Evolutionary conservation across 2,888 invertebrate species (phyloP).

Genomic region (Callosobruchus maculatus): DNA sequence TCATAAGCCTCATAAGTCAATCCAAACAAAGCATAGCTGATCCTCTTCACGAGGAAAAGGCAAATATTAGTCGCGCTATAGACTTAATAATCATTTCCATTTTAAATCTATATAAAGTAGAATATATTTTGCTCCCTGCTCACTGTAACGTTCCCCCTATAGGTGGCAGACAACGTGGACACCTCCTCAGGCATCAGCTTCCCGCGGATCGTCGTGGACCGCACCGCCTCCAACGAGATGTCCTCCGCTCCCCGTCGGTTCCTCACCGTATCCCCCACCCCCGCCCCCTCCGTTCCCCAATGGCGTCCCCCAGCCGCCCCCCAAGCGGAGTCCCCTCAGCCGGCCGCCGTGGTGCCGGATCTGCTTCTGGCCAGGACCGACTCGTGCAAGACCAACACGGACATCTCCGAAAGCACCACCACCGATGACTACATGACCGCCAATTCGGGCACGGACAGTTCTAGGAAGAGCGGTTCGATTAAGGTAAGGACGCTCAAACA

Average conservation of each 20-base stretch:
- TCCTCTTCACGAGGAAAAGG: too few relatives aligned
- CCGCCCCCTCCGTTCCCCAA: neutral
- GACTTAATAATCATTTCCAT: too few relatives aligned
- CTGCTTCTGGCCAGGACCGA: slow-evolving; percentile 64
- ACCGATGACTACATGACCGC: slow-evolving; percentile 87
- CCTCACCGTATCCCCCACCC: neutral
- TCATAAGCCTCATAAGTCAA: too few relatives aligned
- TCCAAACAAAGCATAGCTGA: too few relatives aligned
- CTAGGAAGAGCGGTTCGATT: slow-evolving; percentile 61
- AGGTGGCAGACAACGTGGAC: neutral
- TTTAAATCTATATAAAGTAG: too few relatives aligned
- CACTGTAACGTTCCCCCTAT: too few relatives aligned
- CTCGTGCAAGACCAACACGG: slow-evolving; percentile 69
- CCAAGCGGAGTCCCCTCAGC: slow-evolving; percentile 41
- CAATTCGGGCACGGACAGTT: slow-evolving; percentile 66
- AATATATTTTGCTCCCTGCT: too few relatives aligned
- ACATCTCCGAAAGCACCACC: slow-evolving; percentile 84
- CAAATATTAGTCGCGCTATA: too few relatives aligned
- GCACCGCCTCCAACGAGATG: slow-evolving; percentile 1
- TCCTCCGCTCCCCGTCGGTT: slow-evolving; percentile 4
- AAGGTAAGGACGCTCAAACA: slow-evolving; percentile 54
- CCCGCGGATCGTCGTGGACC: slow-evolving; percentile 23
- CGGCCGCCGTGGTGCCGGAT: slow-evolving; percentile 45
- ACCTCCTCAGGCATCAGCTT: slow-evolving; percentile 36
- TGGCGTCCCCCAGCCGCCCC: slow-evolving; percentile 11